A percentile compares a stretch with the other conserved stretches of the same genome.
Conservation (phyloP, 2,797 vertebrate species). For the Spondyliosoma cantharus region DNA sequence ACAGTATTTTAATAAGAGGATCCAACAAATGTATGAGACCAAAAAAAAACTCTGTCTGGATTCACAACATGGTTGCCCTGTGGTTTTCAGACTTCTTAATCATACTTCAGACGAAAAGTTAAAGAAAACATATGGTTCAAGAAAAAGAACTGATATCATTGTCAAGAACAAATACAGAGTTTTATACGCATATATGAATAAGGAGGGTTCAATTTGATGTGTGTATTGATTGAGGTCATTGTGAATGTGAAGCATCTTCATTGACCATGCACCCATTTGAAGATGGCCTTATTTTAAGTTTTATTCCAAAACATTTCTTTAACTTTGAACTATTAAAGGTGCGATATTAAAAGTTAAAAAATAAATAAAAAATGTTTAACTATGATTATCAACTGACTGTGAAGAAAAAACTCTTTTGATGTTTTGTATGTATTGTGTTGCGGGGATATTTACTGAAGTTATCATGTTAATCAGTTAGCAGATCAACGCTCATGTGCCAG, state of each 20-base stretch:
- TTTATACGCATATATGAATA: not conserved
- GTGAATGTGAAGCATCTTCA: not conserved
- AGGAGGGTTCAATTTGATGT: not conserved
- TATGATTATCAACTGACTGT: too few species aligned
- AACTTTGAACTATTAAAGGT: not conserved
- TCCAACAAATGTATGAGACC: not conserved
- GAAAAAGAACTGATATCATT: not conserved
- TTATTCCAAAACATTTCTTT: not conserved
- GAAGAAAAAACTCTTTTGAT: too few species aligned
- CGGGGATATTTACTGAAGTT: too few species aligned
- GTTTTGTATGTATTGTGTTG: too few species aligned
- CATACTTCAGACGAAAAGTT: not conserved
- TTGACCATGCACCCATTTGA: not conserved
- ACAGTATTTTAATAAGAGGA: not conserved
- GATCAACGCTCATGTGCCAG: too few species aligned
- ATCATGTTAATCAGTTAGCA: too few species aligned
- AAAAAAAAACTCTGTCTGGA: not conserved
- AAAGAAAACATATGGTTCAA: not conserved
- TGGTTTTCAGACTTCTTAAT: not conserved
- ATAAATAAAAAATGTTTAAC: too few species aligned
- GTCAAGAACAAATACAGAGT: not conserved
- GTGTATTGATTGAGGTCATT: not conserved
- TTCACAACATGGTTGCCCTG: not conserved
- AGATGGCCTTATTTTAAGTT: not conserved
- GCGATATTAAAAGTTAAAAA: too few species aligned